Evolutionary conservation across 23 tunicate genomes (phyloP), one percentile per base, ranked within the genome.

Genomic region (Styela plicata): DNA sequence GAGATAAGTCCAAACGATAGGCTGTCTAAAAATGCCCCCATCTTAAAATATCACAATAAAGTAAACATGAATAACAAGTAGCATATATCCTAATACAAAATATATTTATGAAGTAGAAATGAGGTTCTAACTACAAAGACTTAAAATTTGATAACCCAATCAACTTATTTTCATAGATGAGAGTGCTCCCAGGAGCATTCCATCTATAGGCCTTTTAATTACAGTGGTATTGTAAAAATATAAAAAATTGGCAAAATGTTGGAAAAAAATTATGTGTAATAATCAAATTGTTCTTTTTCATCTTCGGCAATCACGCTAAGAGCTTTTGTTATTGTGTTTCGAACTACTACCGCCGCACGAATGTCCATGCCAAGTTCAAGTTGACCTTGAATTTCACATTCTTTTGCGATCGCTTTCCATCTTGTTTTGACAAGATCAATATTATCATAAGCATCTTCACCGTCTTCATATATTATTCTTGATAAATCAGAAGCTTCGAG

Each of bases 201-300:
- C 18, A 57, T 57, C 18, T 57, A 57, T 57, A 57, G 18, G 64
- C 20, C 64, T 57, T 18, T 18, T 57, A 57, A 20, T 57, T 57
- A 18, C 20, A 20, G 20, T 18, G 64, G 64, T 57, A 20, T 20
- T 18, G 64, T 20, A 20, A 57, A 57, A n/a, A n/a, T n/a, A n/a
- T n/a, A n/a, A n/a, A 57, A 20, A 57, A 18, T 18, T 57, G 20
- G 20, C 64, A 57, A 18, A 57, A 57, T 18, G 20, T 64, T 33
- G n/a, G 23, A 64, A 25, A 19, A 65, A 63, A 70, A n/a, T 84
- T 63, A 93, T 18, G 90, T 93, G 63, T 93, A 93, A 67, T 93
- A 93, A 68, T 93, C 98, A 69, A 93, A 93, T 76, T 88, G 82
- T 65, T 85, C 93, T 68, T 86, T 93, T 53, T 89, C 98, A 69